Percentiles rank a stretch among this genome's conserved stretches.
Conservation (phyloP, 2,888 invertebrate species). For the Abrostola triplasia region DNA sequence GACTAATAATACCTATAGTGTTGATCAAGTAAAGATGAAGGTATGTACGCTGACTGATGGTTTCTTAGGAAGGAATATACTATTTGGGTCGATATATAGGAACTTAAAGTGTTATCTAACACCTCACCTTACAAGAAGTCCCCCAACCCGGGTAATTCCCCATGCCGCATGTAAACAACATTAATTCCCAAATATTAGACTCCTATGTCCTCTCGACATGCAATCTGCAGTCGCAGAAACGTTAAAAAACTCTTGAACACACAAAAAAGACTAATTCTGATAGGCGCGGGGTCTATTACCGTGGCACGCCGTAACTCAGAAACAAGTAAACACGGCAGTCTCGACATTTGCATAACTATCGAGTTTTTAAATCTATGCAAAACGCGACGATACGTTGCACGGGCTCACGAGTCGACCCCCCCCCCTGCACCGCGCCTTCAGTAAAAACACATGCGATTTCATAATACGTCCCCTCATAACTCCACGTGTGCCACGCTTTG, state of each 20-base stretch:
- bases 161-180: constrained; percentile 62
- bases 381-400: constrained; percentile 85
- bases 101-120: too few species aligned
- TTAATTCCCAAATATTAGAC: constrained; percentile 64
- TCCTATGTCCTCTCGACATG: constrained; percentile 70
- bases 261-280: constrained; percentile 79
- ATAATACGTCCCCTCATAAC: constrained; percentile 72
- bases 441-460: constrained; percentile 82
- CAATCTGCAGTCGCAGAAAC: constrained; percentile 72
- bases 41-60: too few species aligned
- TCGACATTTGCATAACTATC: constrained; percentile 86
- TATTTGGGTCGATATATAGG: too few species aligned
- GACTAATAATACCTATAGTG: too few species aligned
- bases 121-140: too few species aligned
- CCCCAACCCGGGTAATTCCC: constrained; percentile 13
- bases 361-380: constrained; percentile 88
- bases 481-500: constrained; percentile 66
- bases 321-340: constrained; percentile 85
- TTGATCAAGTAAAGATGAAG: too few species aligned
- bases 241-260: constrained; percentile 56
- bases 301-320: constrained; percentile 85
- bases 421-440: constrained; percentile 63
- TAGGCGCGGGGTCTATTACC: constrained; percentile 82
- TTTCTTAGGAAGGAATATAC: too few species aligned
- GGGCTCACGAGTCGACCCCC: constrained; percentile 78